Evolutionary conservation across 35 echinoderm and acorn worm species (phyloP), one percentile per base, ranked within the genome.

Genomic region (Ophioderma brevispina): DNA sequence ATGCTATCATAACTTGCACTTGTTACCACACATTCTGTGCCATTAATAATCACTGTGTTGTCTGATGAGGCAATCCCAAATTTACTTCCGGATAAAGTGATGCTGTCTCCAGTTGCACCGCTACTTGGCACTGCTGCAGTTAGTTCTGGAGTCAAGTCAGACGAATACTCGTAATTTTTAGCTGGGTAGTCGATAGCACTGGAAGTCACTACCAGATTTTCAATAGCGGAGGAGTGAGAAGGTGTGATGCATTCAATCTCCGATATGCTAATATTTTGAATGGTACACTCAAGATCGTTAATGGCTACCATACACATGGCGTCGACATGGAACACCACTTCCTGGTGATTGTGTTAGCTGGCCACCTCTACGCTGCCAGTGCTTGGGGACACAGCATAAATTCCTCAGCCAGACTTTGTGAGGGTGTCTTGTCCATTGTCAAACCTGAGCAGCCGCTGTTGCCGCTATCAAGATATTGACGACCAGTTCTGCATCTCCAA

Each of bases 331-430:
- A 99, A 99, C 32, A n/a, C 97, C 97, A 80, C 81, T 99, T 23
- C 97, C 97, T 18, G 33, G 37, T 56, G 95, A 86, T 5, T 83
- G 93, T 43, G 95, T 81, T n/a, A 85, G 2, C 80, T 95, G 94
- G 1, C 97, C 97, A 25, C 97, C 97, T 92, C 43, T 37, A 40
- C 93, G 82, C 97, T 95, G n/a, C 97, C 97, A 0, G 37, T n/a
- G 76, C 33, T 81, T 38, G 97, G 97, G 17, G 31, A 76, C 1
- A 99, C 76, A 18, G 82, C 83, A 38, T 88, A 76, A 64, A 95
- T 92, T 33, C n/a, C n/a, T 81, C 84, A 78, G 56, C 64, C 1
- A 32, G 36, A 76, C 92, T 95, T 23, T 30, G 31, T n/a, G 94
- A 38, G 1, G 80, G 82, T 0, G 87, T 90, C 46, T n/a, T 39